phyloP scores from a whole-genome alignment of 2,888 invertebrate species.

The Steromphala cineraria region DNA sequence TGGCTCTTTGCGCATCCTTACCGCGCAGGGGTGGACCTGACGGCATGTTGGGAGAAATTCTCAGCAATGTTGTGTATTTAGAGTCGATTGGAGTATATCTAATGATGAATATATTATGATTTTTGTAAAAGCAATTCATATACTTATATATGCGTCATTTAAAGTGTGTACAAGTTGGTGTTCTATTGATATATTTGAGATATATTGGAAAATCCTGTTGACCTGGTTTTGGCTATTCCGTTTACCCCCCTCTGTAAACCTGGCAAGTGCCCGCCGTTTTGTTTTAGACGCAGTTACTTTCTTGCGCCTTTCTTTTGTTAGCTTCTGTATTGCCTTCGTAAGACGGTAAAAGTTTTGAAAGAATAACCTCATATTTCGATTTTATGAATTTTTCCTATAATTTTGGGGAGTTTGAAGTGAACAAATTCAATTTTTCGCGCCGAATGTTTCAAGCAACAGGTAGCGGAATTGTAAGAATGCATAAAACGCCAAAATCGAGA shows the following conservation, averaged over 20 bases:
- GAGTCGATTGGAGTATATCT: no score
- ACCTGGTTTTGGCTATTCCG: slow-evolving; percentile 15
- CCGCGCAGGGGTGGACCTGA: slow-evolving; percentile 65
- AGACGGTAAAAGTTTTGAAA: no score
- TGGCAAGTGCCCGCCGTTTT: slow-evolving; percentile 17
- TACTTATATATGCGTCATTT: no score
- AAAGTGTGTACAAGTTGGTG: not conserved
- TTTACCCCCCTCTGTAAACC: slow-evolving; percentile 13
- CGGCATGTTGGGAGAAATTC: slow-evolving; percentile 15
- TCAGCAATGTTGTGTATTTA: slow-evolving; percentile 3
- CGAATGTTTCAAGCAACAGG: slow-evolving; percentile 26
- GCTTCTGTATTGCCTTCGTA: not conserved
- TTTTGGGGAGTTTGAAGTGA: not conserved
- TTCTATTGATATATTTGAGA: not conserved
- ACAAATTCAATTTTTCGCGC: slow-evolving; percentile 32
- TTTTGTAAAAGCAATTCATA: no score
- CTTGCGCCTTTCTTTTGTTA: not conserved
- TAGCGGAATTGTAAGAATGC: slow-evolving; percentile 32
- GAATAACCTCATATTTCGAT: no score
- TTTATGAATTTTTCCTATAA: not conserved
- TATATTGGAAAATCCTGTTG: not conserved
- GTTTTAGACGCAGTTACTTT: slow-evolving; percentile 12
- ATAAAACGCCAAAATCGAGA: slow-evolving; percentile 16
- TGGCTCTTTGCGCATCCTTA: slow-evolving; percentile 65
- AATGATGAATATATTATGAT: no score